Evolutionary conservation across 2,888 invertebrate genomes (phyloP), one percentile per base, ranked within the genome.

Genomic region (Panorpa germanica): DNA sequence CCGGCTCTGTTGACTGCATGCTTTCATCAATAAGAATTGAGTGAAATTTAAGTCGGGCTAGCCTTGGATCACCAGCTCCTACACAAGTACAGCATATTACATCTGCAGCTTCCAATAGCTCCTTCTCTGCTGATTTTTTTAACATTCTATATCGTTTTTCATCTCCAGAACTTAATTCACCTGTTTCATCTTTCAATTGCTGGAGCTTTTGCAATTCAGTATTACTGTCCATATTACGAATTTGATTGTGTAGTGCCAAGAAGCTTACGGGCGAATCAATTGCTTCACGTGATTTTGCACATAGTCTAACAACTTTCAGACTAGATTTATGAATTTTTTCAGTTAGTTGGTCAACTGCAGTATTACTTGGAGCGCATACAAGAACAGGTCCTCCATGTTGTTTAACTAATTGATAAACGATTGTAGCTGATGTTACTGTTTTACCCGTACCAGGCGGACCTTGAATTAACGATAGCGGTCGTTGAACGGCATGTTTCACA

Each of bases 51-150:
- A 96, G 72, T 31, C 88, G 68, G 2, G 78, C 73, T n/a, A 98
- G 60, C 12, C 98, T 61, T 0, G 88, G 85, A 57, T 98, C 98
- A 0, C 98, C 98, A 0, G 98, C 95, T 8, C 95, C 95, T 1
- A 98, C 96, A 50, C 98, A 98, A 0, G 98, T 99, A 48, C 95
- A 95, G 47, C 96, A 96, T 32, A 99, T 91, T 1, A 98, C 98
- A 53, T 99, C 98, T 2, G 98, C 98, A 1, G 91, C 88, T 51
- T 88, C 88, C 3, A 90, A 52, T 8, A 96, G 58, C 39, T 91
- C 80, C 31, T 83, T 71, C 48, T 96, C 96, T 6, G 90, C 80
- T 16, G 80, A 72, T 44, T 90, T 82, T 40, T 93, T 88, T 40
- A 96, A 52, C 37, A 80, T 73, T 2, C 91, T 65, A 47, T 91